phyloP scores from a whole-genome alignment of 2,113 vertebrate genomes.

The Triplophysa siluroides region DNA sequence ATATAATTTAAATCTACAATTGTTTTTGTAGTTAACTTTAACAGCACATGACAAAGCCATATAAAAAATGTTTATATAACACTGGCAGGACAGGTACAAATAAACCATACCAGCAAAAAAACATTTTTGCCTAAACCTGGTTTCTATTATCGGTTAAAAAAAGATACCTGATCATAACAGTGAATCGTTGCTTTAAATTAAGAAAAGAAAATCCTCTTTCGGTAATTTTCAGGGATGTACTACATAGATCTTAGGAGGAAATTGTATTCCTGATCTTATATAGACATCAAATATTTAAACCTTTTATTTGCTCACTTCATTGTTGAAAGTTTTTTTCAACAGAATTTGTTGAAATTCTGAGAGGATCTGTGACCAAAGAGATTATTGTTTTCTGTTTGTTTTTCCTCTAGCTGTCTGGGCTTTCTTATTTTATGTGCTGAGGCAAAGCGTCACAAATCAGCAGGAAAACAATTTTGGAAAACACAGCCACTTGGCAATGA shows the following conservation, averaged over 20 bases:
- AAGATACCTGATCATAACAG: too few species aligned
- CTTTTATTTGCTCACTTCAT: conserved; percentile 48
- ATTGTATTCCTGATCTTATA: conserved; percentile 39
- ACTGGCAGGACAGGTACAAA: too few species aligned
- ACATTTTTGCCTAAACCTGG: too few species aligned
- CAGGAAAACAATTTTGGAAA: conserved; percentile 84
- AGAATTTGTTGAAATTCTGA: too few species aligned
- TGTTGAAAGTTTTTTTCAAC: conserved; percentile 45
- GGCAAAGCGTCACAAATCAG: conserved; percentile 86
- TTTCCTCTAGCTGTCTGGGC: conserved; percentile 54
- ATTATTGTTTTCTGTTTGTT: conserved; percentile 63
- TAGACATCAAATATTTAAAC: conserved; percentile 57
- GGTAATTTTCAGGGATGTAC: background rate
- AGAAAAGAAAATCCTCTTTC: background rate
- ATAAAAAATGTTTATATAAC: too few species aligned
- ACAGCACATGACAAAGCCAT: too few species aligned
- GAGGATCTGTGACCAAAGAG: conserved; percentile 33
- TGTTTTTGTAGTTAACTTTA: too few species aligned
- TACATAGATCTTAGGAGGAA: conserved; percentile 38
- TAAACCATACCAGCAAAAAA: too few species aligned
- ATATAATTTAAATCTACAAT: too few species aligned
- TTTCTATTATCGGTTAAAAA: too few species aligned
- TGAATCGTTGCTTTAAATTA: too few species aligned
- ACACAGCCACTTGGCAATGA: conserved; percentile 86
- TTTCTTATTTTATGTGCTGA: conserved; percentile 45